These are phyloP conservation scores for Rhopilema esculentum DNA, from an alignment of 30 jellyfish, hydroid and myxozoan genomes.

Conservation along the genomic window DNA sequence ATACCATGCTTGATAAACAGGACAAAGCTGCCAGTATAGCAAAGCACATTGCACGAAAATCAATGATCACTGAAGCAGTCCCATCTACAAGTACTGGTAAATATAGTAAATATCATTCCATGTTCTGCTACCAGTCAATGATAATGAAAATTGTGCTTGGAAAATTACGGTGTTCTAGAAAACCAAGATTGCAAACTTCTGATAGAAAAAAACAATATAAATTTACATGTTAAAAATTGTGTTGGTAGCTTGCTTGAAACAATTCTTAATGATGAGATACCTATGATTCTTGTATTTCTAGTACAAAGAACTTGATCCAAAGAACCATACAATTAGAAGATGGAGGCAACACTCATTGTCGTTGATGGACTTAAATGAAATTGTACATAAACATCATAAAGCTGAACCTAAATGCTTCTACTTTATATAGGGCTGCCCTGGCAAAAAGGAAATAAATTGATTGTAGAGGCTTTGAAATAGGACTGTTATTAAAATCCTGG, in stretches of 20 bases:
- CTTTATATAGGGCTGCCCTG: too few species aligned
- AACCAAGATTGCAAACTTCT: not conserved
- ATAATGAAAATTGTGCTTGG: not conserved
- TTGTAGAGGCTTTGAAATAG: too few species aligned
- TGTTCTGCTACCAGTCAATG: not conserved
- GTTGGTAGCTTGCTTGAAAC: not conserved
- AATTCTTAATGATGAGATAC: not conserved
- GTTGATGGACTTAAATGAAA: not conserved
- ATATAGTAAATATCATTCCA: not conserved
- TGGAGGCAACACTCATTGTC: not conserved
- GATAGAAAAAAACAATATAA: not conserved
- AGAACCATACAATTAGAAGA: not conserved
- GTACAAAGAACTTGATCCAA: not conserved
- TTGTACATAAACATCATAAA: too few species aligned
- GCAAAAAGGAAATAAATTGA: too few species aligned
- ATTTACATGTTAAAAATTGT: not conserved
- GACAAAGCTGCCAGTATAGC: not conserved
- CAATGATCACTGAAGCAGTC: conserved; percentile 16
- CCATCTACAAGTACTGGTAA: conserved; percentile 5
- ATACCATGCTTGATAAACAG: conserved; percentile 18
- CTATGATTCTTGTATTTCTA: not conserved
- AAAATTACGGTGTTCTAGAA: not conserved
- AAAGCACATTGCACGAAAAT: not conserved
- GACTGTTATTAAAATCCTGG: too few species aligned
- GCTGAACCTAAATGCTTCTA: too few species aligned